Percentiles rank a stretch among this genome's conserved stretches.
Conservation (phyloP, 2,888 invertebrate genomes). For the Emmelina monodactyla region DNA sequence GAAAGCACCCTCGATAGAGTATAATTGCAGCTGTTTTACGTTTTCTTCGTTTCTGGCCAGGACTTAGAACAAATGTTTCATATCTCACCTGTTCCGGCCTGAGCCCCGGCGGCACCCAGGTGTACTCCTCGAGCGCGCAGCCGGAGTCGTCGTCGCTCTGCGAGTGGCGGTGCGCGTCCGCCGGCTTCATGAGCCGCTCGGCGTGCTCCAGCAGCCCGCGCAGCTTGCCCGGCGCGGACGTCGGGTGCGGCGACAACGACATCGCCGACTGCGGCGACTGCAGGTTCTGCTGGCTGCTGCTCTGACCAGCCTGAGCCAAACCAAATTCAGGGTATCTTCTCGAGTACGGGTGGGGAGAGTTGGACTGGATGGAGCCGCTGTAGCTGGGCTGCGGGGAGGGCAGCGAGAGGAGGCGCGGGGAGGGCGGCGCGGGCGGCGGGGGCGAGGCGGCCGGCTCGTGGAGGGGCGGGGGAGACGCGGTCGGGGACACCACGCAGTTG, state of each 20-base stretch:
- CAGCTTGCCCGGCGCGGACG: conserved; percentile 54
- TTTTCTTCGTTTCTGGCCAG: no score
- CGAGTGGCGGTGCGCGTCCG: conserved; percentile 83
- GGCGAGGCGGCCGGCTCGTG: conserved; percentile 40
- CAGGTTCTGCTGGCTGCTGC: conserved; percentile 38
- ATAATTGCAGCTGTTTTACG: no score
- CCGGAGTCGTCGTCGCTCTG: conserved; percentile 98
- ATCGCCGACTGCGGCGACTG: conserved; percentile 52
- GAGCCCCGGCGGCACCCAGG: conserved; percentile 96
- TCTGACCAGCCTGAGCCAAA: conserved; percentile 32
- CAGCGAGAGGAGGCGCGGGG: conserved; percentile 34
- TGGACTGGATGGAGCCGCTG: conserved; percentile 46
- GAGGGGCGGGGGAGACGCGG: conserved; percentile 51
- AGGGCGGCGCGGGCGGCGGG: conserved; percentile 47
- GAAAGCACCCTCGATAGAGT: no score
- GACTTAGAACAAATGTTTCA: neutral
- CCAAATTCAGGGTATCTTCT: conserved; percentile 40
- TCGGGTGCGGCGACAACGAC: conserved; percentile 53
- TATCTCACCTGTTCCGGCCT: conserved; percentile 92
- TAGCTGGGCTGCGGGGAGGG: conserved; percentile 54
- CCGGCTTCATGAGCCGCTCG: conserved; percentile 69
- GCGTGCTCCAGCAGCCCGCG: conserved; percentile 55
- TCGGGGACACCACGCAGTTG: conserved; percentile 74
- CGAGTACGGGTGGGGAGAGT: conserved; percentile 49
- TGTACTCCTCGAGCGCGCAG: conserved; percentile 96